These are phyloP conservation scores for Pheosia gnoma DNA, from an alignment of 2,888 invertebrate genomes.

Conservation along the genomic window DNA sequence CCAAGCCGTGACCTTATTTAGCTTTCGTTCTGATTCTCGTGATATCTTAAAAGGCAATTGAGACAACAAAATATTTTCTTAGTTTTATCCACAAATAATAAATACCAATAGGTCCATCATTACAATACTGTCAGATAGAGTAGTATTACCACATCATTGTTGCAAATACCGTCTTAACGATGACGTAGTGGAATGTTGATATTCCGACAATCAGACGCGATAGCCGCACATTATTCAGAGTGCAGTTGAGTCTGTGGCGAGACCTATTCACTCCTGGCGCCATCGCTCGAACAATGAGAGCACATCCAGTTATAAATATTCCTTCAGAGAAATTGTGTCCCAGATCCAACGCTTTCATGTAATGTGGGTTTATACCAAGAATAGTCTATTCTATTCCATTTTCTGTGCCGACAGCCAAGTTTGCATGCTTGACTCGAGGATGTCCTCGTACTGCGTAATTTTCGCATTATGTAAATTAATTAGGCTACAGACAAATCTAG, in stretches of 20 bases:
- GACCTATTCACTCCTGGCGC: conserved; percentile 3
- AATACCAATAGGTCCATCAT: too few relatives aligned
- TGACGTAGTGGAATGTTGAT: conserved; percentile 9
- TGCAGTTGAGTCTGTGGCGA: conserved; percentile 10
- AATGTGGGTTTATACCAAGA: background rate
- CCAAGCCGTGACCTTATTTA: too few relatives aligned
- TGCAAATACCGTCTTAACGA: conserved; percentile 6
- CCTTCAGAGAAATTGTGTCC: background rate
- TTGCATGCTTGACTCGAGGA: too few relatives aligned
- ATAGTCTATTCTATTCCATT: conserved; percentile 6
- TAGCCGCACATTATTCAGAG: conserved; percentile 18
- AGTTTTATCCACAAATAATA: too few relatives aligned
- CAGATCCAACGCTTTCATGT: background rate
- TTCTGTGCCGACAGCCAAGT: too few relatives aligned
- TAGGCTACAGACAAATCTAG: too few relatives aligned
- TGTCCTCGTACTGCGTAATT: too few relatives aligned
- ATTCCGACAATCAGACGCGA: conserved; percentile 16
- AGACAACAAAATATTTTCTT: too few relatives aligned
- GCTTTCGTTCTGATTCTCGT: too few relatives aligned
- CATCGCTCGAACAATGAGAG: background rate
- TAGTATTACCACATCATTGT: background rate
- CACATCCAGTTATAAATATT: background rate
- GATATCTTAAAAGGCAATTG: too few relatives aligned
- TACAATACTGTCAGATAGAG: background rate
- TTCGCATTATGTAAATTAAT: too few relatives aligned